Evolutionary conservation across 2,888 invertebrate genomes (phyloP).

Genomic region (Sesia apiformis): DNA sequence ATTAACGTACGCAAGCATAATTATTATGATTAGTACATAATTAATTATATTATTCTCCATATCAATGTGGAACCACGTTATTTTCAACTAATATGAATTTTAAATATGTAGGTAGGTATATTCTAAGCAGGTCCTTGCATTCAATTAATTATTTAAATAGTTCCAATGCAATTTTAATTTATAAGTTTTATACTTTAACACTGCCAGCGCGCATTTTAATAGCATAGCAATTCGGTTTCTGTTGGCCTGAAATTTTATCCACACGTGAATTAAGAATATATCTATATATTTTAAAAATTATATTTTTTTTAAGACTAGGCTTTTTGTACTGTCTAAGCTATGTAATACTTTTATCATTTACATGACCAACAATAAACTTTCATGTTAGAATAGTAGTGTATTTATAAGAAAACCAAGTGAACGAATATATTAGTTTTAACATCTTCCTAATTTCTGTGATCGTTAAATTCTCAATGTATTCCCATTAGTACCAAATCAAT

Average conservation of each 20-base stretch:
- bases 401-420: slow-evolving; percentile 53
- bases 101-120: slow-evolving; percentile 2
- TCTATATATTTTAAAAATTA: slow-evolving; percentile 25
- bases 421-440: slow-evolving; percentile 50
- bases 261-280: slow-evolving; percentile 6
- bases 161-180: slow-evolving; percentile 36
- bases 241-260: slow-evolving; percentile 5
- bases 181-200: slow-evolving; percentile 18
- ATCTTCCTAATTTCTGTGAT: slow-evolving; percentile 61
- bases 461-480: slow-evolving; percentile 58
- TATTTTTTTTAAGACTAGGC: slow-evolving; percentile 44
- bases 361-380: slow-evolving; percentile 64
- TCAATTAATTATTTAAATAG: slow-evolving; percentile 19
- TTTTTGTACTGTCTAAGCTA: slow-evolving; percentile 46
- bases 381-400: slow-evolving; percentile 45
- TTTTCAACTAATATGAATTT: neutral
- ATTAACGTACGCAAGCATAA: slow-evolving; percentile 3
- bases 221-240: slow-evolving; percentile 7
- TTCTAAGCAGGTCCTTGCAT: slow-evolving; percentile 55
- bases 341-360: slow-evolving; percentile 55
- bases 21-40: neutral
- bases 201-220: slow-evolving; percentile 59
- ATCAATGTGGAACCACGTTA: neutral
- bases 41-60: neutral
- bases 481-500: slow-evolving; percentile 26